phyloP scores from a whole-genome alignment of 2,113 vertebrate genomes.

The Zootoca vivipara region DNA sequence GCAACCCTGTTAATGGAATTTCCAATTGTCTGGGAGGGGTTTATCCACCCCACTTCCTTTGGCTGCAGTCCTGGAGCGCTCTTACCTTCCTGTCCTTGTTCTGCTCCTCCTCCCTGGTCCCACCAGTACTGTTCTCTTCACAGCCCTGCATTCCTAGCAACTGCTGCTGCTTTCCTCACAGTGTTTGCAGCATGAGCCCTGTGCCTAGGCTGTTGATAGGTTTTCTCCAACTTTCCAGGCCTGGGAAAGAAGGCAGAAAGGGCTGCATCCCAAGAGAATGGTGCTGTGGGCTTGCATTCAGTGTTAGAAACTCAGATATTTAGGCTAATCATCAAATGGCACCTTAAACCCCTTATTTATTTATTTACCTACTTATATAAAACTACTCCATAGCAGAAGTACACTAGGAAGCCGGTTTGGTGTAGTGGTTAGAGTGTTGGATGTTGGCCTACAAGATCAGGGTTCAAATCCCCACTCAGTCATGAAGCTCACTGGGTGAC shows the following conservation, averaged over 20 bases:
- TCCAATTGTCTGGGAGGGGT: background rate
- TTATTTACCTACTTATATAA: too few species aligned
- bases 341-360: too few species aligned
- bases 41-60: background rate
- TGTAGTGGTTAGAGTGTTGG: too few species aligned
- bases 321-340: too few species aligned
- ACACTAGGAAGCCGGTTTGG: too few species aligned
- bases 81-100: background rate
- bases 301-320: too few species aligned
- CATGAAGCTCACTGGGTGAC: too few species aligned
- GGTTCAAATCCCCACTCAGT: too few species aligned
- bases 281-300: background rate
- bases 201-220: background rate
- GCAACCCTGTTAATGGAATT: background rate
- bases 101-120: background rate
- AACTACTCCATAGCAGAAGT: too few species aligned
- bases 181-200: background rate
- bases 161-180: background rate
- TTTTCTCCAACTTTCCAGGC: background rate
- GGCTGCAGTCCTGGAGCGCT: background rate
- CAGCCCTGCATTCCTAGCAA: background rate
- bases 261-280: background rate
- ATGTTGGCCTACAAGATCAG: too few species aligned
- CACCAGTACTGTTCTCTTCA: background rate
- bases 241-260: background rate